These are phyloP conservation scores for Pagetopsis macropterus DNA, from an alignment of 2,797 vertebrate genomes.

Conservation along the genomic window DNA sequence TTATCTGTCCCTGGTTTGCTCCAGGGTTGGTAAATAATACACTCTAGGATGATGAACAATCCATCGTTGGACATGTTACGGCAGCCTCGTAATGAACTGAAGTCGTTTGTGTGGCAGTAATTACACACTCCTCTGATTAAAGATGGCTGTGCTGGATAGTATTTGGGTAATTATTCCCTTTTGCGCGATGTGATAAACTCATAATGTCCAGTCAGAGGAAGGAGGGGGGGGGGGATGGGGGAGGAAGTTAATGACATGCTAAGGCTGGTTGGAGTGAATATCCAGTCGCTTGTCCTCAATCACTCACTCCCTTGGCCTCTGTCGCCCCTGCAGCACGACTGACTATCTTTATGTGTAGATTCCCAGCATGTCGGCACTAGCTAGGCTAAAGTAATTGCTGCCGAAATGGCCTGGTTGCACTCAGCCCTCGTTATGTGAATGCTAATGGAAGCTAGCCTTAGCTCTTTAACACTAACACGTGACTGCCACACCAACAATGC, in stretches of 20 bases:
- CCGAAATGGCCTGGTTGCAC: constrained; percentile 70
- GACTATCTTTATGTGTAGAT: constrained; percentile 70
- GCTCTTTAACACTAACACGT: constrained; percentile 63
- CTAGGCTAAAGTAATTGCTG: constrained; percentile 73
- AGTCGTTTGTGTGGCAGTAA: constrained; percentile 84
- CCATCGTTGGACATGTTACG: constrained; percentile 73
- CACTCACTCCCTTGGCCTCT: constrained; percentile 70
- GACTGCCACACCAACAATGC: constrained; percentile 73
- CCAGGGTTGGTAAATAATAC: constrained; percentile 76
- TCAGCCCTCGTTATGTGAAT: constrained; percentile 65
- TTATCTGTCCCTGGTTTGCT: constrained; percentile 71
- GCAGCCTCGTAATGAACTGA: constrained; percentile 79
- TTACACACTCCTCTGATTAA: constrained; percentile 84
- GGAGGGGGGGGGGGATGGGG: constrained; percentile 49
- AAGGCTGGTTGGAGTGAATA: constrained; percentile 74
- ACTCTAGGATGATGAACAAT: constrained; percentile 78
- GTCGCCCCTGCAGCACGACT: constrained; percentile 64
- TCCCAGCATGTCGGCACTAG: constrained; percentile 69
- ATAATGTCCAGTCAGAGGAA: constrained; percentile 76
- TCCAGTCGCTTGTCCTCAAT: constrained; percentile 75
- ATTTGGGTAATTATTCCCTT: constrained; percentile 85
- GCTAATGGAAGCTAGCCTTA: constrained; percentile 75
- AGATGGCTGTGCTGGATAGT: constrained; percentile 81
- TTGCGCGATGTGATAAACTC: constrained; percentile 82
- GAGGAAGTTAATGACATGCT: constrained; percentile 77